phyloP scores from a whole-genome alignment of 2,888 invertebrate genomes.

The Orthosia gracilis region DNA sequence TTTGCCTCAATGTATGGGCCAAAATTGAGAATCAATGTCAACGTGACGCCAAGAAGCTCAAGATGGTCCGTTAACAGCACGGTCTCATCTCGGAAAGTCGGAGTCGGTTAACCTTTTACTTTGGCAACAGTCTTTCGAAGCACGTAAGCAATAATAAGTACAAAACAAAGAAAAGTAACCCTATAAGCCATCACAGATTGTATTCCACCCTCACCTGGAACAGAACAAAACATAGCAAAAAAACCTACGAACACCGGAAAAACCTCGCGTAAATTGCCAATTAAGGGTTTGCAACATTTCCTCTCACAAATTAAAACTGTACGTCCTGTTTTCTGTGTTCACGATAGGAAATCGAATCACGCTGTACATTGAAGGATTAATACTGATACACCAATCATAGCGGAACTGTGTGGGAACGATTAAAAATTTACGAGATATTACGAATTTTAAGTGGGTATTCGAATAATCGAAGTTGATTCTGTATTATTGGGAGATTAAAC shows the following conservation, averaged over 20 bases:
- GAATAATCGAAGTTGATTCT: conserved; percentile 31
- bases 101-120: no score
- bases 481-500: conserved; percentile 18
- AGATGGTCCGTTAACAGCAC: no score
- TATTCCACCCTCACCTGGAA: background rate
- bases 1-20: no score
- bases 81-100: no score
- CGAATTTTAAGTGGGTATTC: conserved; percentile 20
- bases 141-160: background rate
- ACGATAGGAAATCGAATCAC: conserved; percentile 52
- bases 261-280: conserved; percentile 55
- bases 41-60: no score
- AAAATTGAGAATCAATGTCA: no score
- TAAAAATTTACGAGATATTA: conserved; percentile 44
- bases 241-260: background rate
- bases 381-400: conserved; percentile 15
- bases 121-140: no score
- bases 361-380: conserved; percentile 43
- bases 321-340: conserved; percentile 22
- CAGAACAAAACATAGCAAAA: background rate
- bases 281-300: conserved; percentile 53
- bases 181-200: background rate
- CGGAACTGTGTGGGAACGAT: conserved; percentile 29
- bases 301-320: conserved; percentile 46
- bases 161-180: background rate